phyloP scores from a whole-genome alignment of 2,113 vertebrate genomes.

The crab-eating macaque (Macaca fascicularis) region DNA sequence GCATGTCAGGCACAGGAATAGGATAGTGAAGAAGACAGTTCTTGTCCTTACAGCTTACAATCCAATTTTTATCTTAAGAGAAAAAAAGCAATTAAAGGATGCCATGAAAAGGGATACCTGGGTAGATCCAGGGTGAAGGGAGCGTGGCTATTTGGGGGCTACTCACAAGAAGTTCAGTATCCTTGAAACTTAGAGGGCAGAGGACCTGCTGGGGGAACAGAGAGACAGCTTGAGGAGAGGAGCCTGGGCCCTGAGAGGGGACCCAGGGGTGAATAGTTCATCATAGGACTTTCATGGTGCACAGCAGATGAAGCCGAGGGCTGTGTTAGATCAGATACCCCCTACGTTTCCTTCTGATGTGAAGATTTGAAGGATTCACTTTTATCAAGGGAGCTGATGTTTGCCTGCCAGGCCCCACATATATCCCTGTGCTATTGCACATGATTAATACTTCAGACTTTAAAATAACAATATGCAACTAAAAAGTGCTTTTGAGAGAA shows the following conservation, averaged over 20 bases:
- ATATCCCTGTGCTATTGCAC: neutral
- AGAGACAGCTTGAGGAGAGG: neutral
- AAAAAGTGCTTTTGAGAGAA: slow-evolving; percentile 24
- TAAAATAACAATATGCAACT: neutral
- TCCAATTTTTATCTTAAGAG: neutral
- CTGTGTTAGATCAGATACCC: neutral
- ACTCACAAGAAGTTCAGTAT: neutral
- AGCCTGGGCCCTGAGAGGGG: neutral
- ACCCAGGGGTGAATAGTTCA: neutral
- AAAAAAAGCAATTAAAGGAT: neutral
- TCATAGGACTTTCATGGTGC: neutral
- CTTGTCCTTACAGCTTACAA: neutral
- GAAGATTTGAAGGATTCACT: neutral
- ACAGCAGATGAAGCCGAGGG: neutral
- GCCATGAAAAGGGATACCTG: neutral
- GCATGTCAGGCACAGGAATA: neutral
- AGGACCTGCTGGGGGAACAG: neutral
- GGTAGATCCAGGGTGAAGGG: neutral
- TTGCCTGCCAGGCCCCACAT: neutral
- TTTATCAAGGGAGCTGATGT: neutral
- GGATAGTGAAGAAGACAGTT: neutral
- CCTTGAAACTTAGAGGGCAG: neutral
- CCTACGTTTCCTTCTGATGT: neutral
- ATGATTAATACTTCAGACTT: neutral
- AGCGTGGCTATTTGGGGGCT: neutral